phyloP scores from a whole-genome alignment of 2,797 vertebrate genomes.

The Peromyscus nudipes region DNA sequence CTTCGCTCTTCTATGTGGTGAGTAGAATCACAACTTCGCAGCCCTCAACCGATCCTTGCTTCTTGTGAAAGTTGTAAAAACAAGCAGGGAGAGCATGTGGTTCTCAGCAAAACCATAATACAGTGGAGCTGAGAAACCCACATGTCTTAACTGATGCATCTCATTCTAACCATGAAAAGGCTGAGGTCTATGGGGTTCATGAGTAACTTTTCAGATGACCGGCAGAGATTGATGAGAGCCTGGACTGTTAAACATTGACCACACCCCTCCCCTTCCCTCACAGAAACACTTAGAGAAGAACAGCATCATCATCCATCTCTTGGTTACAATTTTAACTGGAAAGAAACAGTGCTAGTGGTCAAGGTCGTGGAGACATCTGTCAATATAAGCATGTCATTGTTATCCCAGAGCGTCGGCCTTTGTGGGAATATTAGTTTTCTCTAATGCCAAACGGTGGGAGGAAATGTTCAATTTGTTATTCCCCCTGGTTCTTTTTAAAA shows the following conservation, averaged over 20 bases:
- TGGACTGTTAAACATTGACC: not conserved
- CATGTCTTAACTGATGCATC: rapidly evolving
- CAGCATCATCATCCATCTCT: not conserved
- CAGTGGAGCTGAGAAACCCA: not conserved
- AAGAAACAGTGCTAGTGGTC: not conserved
- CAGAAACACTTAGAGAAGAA: not conserved
- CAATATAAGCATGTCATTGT: not conserved
- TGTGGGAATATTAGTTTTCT: not conserved
- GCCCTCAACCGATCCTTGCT: constrained; percentile 16
- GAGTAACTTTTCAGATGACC: not conserved
- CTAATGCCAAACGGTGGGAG: not conserved
- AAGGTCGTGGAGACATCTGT: constrained; percentile 31
- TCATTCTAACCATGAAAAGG: not conserved
- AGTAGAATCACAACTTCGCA: not conserved
- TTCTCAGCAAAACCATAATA: not conserved
- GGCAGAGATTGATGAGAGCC: not conserved
- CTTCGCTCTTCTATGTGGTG: constrained; percentile 21
- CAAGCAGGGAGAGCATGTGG: not conserved
- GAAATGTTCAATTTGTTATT: not conserved
- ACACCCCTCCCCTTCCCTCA: not conserved
- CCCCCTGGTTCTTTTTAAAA: not conserved
- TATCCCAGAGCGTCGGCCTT: constrained; percentile 56
- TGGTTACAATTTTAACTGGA: not conserved
- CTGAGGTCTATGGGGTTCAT: not conserved
- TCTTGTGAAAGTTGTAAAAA: constrained; percentile 41